Evolutionary conservation across 2,888 invertebrate species (phyloP), one percentile per base, ranked within the genome.

Genomic region (Norana najaformis): DNA sequence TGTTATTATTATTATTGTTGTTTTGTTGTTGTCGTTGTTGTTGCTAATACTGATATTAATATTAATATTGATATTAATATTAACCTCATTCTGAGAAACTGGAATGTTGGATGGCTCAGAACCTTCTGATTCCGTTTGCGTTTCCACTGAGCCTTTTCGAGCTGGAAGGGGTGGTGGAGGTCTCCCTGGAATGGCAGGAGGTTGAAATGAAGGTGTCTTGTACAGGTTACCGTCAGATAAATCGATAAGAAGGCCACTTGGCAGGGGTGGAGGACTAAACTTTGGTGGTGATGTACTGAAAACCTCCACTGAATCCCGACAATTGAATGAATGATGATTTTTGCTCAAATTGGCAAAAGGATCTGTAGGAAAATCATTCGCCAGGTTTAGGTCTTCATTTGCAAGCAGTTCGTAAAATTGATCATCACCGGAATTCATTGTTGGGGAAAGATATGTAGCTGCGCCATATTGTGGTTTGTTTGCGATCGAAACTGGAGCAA

Each of bases 221-320:
- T 85, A 85, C 36, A 85, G 37, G 36, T 85, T 14, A 8, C 37
- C 85, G 35, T 85, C 85, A 23, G 85, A 36, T 2, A 85, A 85
- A 85, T 85, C 85, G 37, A 85, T 85, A 35, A 85, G 85, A 18
- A 85, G 37, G 35, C 16, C 85, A n/a, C 13, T 36, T 5, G 85
- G 85, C 85, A 85, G 36, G 16, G 85, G 85, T 85, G 85, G 85
- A 6, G 85, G 85, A 85, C 20, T 85, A 35, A 85, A 36, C 20
- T 1, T 36, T 23, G 85, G 85, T 36, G 85, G 85, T 18, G 85
- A 85, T 13, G 36, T 11, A 69, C 11, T n/a, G n/a, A 69, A 69
- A 30, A 69, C 14, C 11, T n/a, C 69, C 69, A 69, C n/a, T 13
- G 69, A 69, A 30, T 69, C 11, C 0, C 69, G 69, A n/a, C 30